These are phyloP conservation scores for Mantis religiosa DNA, from an alignment of 2,888 invertebrate genomes.

Conservation along the genomic window DNA sequence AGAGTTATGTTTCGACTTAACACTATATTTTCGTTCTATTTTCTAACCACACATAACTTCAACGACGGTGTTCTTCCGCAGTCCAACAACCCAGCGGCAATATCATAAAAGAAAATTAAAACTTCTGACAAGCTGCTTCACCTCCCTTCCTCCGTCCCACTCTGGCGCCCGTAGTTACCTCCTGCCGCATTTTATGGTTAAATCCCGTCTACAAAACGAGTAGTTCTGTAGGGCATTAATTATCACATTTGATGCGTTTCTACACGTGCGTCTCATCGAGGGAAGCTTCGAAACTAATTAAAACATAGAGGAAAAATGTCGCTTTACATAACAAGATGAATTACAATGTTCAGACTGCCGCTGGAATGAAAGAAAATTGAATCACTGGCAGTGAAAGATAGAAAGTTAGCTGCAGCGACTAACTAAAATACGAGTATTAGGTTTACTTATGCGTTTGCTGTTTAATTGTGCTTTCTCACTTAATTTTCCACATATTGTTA, in stretches of 20 bases:
- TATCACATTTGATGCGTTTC: background rate
- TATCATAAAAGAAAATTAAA: background rate
- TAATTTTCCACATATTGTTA: too few relatives aligned
- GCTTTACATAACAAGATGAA: background rate
- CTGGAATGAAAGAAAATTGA: background rate
- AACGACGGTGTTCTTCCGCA: background rate
- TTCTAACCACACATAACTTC: background rate
- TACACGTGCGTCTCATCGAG: background rate
- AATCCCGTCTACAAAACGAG: background rate
- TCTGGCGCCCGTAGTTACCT: background rate
- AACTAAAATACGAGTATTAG: too few relatives aligned
- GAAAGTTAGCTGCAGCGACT: too few relatives aligned
- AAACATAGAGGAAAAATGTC: background rate
- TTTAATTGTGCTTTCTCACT: too few relatives aligned
- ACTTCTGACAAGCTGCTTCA: background rate
- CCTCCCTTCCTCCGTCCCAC: too few relatives aligned
- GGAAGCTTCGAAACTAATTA: background rate
- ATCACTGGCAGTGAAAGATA: too few relatives aligned
- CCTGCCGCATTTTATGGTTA: background rate
- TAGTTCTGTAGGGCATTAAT: background rate
- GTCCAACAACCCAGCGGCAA: background rate
- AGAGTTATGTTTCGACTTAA: too few relatives aligned
- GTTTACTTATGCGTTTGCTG: too few relatives aligned
- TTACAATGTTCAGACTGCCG: background rate
- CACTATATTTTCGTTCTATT: background rate